These are phyloP conservation scores for Stomorhina lunata DNA, from an alignment of 2,888 invertebrate species.

Conservation along the genomic window DNA sequence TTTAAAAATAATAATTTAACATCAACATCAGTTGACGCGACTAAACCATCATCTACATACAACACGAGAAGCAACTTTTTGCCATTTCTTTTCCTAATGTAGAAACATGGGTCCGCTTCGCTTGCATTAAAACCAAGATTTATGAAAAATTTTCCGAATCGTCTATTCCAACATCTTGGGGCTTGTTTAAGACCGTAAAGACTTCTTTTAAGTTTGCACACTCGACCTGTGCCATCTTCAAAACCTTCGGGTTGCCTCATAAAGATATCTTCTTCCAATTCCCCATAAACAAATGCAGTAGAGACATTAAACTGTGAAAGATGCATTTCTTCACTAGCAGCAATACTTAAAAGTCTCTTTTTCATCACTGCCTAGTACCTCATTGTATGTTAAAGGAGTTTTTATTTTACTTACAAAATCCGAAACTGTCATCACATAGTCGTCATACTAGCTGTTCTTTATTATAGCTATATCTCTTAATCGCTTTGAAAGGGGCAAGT, in stretches of 20 bases:
- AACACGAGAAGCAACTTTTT: neutral
- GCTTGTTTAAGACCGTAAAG: constrained; percentile 4
- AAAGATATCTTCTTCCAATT: neutral
- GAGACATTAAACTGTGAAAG: neutral
- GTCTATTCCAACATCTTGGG: neutral
- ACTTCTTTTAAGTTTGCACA: neutral
- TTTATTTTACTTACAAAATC: neutral
- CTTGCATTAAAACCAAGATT: neutral
- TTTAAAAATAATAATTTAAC: too few species aligned
- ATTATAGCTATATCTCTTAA: neutral
- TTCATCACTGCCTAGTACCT: neutral
- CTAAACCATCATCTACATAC: neutral
- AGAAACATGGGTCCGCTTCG: too few species aligned
- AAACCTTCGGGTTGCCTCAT: constrained; percentile 17
- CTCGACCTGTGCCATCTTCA: neutral
- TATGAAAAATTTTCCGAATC: neutral
- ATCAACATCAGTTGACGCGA: neutral
- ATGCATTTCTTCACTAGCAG: neutral
- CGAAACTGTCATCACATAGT: neutral
- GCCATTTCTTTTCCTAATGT: neutral
- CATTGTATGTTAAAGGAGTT: neutral
- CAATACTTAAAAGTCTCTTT: neutral
- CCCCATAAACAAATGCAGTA: constrained; percentile 13
- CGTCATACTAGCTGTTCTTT: too few species aligned
- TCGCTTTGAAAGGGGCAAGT: neutral